Conservation (phyloP, 2,113 vertebrate genomes). For the Sialia sialis region DNA sequence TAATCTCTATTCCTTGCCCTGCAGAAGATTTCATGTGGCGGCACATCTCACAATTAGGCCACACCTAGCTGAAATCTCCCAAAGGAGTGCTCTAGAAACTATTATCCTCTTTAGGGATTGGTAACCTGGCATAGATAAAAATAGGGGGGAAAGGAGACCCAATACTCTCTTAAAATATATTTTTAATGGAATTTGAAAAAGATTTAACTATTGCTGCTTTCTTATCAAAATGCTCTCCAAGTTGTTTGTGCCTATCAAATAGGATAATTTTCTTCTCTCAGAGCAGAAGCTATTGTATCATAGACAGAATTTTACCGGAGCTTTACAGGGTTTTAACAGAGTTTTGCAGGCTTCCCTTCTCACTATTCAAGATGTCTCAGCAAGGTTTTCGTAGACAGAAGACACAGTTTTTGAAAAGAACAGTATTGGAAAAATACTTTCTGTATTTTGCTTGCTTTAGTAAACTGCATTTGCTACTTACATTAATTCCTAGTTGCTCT, state of each 20-base stretch:
- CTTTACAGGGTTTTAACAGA: background rate
- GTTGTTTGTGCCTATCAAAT: background rate
- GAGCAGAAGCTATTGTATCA: background rate
- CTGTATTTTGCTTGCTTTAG: background rate
- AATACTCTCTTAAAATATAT: background rate
- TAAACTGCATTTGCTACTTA: background rate
- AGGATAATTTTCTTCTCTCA: background rate
- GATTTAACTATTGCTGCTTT: background rate
- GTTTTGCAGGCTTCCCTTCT: background rate
- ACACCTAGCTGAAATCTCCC: constrained; percentile 54
- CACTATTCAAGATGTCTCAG: background rate
- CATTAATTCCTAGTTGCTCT: background rate
- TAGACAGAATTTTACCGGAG: background rate
- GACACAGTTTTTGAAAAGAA: background rate
- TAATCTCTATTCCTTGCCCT: constrained; percentile 24
- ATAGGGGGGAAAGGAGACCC: background rate
- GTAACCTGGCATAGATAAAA: constrained; percentile 59
- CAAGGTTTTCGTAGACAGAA: background rate
- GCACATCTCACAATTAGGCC: constrained; percentile 44
- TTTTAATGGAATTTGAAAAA: background rate
- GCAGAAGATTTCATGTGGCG: constrained; percentile 47
- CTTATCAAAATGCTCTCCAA: background rate
- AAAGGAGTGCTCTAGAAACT: constrained; percentile 5
- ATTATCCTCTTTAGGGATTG: constrained; percentile 23
- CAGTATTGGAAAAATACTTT: background rate